Evolutionary conservation across 2,888 invertebrate species (phyloP), one percentile per base, ranked within the genome.

Genomic region (Hybos culiciformis): DNA sequence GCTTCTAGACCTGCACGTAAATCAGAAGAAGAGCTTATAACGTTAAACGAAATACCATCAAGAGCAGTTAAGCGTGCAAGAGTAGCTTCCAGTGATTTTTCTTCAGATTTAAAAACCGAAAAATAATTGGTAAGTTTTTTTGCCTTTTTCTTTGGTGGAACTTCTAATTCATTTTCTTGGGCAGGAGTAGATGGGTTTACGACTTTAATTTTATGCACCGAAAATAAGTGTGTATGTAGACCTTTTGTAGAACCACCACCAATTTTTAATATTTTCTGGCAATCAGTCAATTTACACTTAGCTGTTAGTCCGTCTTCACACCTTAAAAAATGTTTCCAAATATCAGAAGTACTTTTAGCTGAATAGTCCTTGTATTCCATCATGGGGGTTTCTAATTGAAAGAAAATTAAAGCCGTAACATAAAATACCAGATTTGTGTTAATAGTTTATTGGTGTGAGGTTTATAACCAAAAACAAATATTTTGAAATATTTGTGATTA

Each of bases 1-100:
- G 26, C 26, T 14, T 15, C 17, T 33, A 40, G 14, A 14, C 11
- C 39, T 31, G 39, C 20, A 33, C 39, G 32, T 15, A 40, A 21
- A 40, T 40, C 39, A 5, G 15, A 31, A 21, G 32, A 40, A 40
- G n/a, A 21, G 32, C 39, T 14, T 32, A 21, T 21, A 40, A 32
- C 21, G 21, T 40, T 40, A 33, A 40, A 40, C 11, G 23, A 40
- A 32, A 40, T n/a, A 4, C 21, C 39, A 21, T 39, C 39, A n/a
- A 32, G 32, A 20, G 31, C 31, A 19, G 31, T 29, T 39, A 39
- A 19, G 14, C 19, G 17, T 31, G 21, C 19, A 19, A 39, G 38
- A 12, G 24, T 24, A 12, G 38, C 26, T 26, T 6, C 6, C 15
- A 38, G 38, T 15, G 26, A 38, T 26, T 38, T 38, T 38, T 38